Percentiles rank a stretch among this genome's conserved stretches.
Conservation (phyloP, 2,888 invertebrate genomes). For the Amphipyra tragopoginis region DNA sequence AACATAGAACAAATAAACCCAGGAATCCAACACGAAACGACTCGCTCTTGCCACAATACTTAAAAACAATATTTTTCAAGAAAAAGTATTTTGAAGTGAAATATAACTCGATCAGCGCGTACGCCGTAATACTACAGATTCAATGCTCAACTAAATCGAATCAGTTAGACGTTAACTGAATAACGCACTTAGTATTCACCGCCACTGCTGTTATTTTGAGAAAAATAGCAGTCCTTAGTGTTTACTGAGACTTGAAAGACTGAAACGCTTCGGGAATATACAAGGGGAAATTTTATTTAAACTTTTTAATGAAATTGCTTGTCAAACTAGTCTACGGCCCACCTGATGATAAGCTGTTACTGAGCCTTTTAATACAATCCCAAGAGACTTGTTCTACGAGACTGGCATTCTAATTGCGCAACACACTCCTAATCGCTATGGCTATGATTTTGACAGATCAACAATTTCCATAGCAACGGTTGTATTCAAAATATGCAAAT, state of each 20-base stretch:
- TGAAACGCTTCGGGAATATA: too few species aligned
- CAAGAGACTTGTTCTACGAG: too few species aligned
- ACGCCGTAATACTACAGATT: slow-evolving; percentile 13
- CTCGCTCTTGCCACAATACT: background rate
- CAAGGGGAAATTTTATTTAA: too few species aligned
- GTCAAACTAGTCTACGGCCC: too few species aligned
- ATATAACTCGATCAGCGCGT: slow-evolving; percentile 10
- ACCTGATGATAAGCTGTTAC: too few species aligned
- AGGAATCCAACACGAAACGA: background rate
- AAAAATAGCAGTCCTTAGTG: slow-evolving; percentile 9
- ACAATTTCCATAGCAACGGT: too few species aligned
- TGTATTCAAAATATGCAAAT: too few species aligned
- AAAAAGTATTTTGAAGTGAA: background rate
- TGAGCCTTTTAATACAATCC: too few species aligned
- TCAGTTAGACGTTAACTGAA: slow-evolving; percentile 23
- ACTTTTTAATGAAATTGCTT: too few species aligned
- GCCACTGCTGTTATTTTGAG: background rate
- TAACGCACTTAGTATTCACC: slow-evolving; percentile 32
- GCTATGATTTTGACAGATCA: too few species aligned
- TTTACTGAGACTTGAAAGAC: background rate
- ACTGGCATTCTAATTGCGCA: too few species aligned
- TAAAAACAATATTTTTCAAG: background rate
- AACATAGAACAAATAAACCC: background rate
- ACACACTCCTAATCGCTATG: too few species aligned
- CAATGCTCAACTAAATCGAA: slow-evolving; percentile 29